Base-by-base conservation (phyloP, 2,888 invertebrate genomes). In the Geophilus truncorum region DNA sequence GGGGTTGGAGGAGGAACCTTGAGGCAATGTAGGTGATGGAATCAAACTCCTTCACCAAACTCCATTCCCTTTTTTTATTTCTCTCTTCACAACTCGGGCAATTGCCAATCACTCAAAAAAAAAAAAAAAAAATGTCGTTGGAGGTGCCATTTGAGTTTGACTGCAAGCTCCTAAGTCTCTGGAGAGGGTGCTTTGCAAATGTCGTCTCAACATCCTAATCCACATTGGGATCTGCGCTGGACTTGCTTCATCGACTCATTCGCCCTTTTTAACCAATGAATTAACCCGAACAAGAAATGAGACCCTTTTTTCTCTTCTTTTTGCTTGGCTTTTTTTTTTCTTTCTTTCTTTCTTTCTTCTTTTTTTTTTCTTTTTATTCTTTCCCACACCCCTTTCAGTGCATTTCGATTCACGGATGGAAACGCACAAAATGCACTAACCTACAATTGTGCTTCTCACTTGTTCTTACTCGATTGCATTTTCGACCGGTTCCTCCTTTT, bases 71-170 rank as follows among this genome's bases (percentile, higher is more conserved):
- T 62, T 62, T 62, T 62, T 62, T 62, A 62, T 21, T 62, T 62
- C 57, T 21, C 57, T 62, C 57, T 62, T 62, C 57, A 62, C 57
- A 62, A 62, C 57, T 62, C 57, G 21, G 57, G 57, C 57, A 62
- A 62, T 62, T 23, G 57, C 57, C 57, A 62, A 62, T 62, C 57
- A 62, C 57, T 62, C 57, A 62, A 62, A 62, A 62, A 62, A 62
- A 62, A 10, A 62, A 62, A 62, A 62, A 62, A 62, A 62, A 62
- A 62, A 62, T 62, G 57, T 62, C 57, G 23, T 62, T 62, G 21
- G 57, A 62, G 57, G 57, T 62, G 57, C 57, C 57, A 62, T 62
- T 62, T 5, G 21, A 62, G 57, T 62, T 62, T 62, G 57, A 23
- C 57, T 62, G 57, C 57, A 62, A 23, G 57, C 57, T 21, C 21